These are phyloP conservation scores for Nematostella vectensis DNA, from an alignment of 92 coral and sea anemone genomes.

Conservation along the genomic window DNA sequence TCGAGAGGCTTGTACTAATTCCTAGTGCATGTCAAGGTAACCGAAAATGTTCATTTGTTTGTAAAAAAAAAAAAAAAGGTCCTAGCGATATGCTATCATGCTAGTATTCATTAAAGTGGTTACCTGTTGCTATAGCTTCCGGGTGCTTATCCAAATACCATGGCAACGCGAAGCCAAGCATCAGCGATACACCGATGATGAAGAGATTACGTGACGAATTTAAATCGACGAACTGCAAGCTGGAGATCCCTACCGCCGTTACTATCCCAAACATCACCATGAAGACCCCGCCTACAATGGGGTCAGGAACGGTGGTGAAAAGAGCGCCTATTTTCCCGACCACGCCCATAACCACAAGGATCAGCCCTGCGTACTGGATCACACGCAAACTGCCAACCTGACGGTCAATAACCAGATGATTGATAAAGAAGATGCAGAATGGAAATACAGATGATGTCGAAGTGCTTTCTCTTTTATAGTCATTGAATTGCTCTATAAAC, in stretches of 20 bases:
- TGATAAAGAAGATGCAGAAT: not conserved
- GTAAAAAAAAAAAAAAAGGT: too few relatives aligned
- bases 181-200: conserved; percentile 65
- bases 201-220: conserved; percentile 79
- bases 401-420: too few relatives aligned
- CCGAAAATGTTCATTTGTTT: too few relatives aligned
- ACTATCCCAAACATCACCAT: conserved; percentile 82
- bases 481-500: too few relatives aligned
- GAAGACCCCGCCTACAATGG: conserved; percentile 84
- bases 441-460: too few relatives aligned
- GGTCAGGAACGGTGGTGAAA: conserved; percentile 83
- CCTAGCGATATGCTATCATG: too few relatives aligned
- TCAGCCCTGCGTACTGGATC: conserved; percentile 64
- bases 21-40: too few relatives aligned
- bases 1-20: too few relatives aligned
- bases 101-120: too few relatives aligned
- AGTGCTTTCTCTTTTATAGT: too few relatives aligned
- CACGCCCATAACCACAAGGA: conserved; percentile 57
- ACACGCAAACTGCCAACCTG: conserved; percentile 93
- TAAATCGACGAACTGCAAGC: conserved; percentile 68
- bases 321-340: conserved; percentile 78
- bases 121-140: conserved; percentile 65
- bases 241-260: conserved; percentile 75
- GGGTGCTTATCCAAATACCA: conserved; percentile 42
- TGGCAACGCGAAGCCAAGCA: conserved; percentile 70